Conservation (phyloP, 2,113 vertebrate species). For the Saccopteryx bilineata region DNA sequence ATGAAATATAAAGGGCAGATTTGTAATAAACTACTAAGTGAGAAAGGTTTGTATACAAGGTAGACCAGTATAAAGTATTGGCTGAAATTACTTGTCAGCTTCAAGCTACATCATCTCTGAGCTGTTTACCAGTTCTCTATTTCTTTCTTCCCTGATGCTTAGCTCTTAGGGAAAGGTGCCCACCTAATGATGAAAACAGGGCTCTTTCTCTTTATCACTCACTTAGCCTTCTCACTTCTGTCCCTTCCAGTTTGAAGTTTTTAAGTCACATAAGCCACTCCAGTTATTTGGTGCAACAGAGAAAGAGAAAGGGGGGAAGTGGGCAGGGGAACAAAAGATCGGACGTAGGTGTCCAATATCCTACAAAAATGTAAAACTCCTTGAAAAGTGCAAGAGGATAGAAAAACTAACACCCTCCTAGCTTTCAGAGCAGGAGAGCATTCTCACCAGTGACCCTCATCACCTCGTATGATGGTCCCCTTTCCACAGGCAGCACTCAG, state of each 20-base stretch:
- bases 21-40: not conserved
- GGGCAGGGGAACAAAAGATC: not conserved
- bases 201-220: not conserved
- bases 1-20: slow-evolving; percentile 1
- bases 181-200: not conserved
- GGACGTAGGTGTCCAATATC: not conserved
- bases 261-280: slow-evolving; percentile 13
- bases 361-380: not conserved
- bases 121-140: not conserved
- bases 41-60: not conserved
- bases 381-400: not conserved
- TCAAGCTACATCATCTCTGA: not conserved
- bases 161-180: not conserved
- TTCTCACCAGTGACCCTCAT: not conserved
- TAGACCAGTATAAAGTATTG: not conserved
- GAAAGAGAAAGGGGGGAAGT: not conserved
- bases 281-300: not conserved
- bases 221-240: not conserved
- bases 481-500: not conserved
- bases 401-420: not conserved
- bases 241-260: slow-evolving; percentile 12
- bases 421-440: not conserved
- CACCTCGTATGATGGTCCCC: not conserved
- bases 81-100: not conserved
- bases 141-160: not conserved